A percentile compares a stretch with the other conserved stretches of the same genome.
Evolutionary conservation across 2,888 invertebrate genomes (phyloP).

Genomic region (Drosophila subquinaria): DNA sequence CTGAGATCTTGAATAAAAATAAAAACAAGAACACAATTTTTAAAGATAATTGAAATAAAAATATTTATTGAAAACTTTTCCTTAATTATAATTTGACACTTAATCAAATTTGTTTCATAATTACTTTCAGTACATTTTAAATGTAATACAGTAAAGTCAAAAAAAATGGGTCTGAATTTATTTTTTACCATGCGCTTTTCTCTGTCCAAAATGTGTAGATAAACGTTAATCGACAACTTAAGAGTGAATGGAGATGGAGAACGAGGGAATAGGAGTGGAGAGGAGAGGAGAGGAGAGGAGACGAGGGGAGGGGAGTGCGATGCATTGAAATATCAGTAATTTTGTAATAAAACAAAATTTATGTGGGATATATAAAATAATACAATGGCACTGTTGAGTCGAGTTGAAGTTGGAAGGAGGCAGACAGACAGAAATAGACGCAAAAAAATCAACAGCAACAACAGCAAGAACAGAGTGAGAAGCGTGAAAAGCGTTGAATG

Average conservation of each 20-base stretch:
- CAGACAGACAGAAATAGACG: conserved; percentile 67
- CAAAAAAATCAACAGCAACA: conserved; percentile 1
- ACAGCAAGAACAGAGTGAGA: conserved; percentile 24
- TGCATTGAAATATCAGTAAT: conserved; percentile 68
- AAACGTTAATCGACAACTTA: conserved; percentile 64
- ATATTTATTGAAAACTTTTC: too few relatives aligned
- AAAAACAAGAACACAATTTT: too few relatives aligned
- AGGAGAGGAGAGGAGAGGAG: neutral
- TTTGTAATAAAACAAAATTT: conserved; percentile 73
- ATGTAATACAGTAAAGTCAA: neutral
- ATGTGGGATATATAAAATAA: conserved; percentile 53
- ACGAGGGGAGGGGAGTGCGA: neutral
- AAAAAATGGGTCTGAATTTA: neutral
- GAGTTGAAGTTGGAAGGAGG: conserved; percentile 54
- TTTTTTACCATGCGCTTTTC: neutral
- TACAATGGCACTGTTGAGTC: conserved; percentile 5
- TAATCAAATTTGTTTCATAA: neutral
- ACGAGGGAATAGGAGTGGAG: neutral
- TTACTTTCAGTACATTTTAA: too few relatives aligned
- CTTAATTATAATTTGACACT: too few relatives aligned
- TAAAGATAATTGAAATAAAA: too few relatives aligned
- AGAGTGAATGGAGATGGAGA: conserved; percentile 15
- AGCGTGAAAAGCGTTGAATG: conserved; percentile 32
- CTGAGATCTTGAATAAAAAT: too few relatives aligned
- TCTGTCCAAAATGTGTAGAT: conserved; percentile 29